A percentile compares a stretch with the other conserved stretches of the same genome.
Conservation (phyloP, 1,140 invertebrate genomes). For the Galleria mellonella region DNA sequence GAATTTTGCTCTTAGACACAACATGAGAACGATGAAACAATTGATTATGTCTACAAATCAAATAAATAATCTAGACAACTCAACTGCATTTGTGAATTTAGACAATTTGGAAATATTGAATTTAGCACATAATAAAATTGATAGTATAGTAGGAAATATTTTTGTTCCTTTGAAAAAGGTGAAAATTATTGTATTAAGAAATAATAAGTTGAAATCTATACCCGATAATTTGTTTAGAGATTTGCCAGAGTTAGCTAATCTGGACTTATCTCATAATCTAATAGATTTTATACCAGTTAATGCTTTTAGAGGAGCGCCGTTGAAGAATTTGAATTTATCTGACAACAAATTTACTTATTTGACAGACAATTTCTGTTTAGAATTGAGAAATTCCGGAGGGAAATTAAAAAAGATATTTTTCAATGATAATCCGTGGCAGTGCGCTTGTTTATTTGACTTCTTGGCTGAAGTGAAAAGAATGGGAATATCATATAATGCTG, state of each 20-base stretch:
- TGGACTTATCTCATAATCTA: slow-evolving; percentile 45
- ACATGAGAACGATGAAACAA: slow-evolving; percentile 36
- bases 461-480: slow-evolving; percentile 41
- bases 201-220: slow-evolving; percentile 37
- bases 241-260: slow-evolving; percentile 25
- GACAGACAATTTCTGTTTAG: slow-evolving; percentile 47
- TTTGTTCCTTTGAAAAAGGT: slow-evolving; percentile 38
- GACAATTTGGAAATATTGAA: slow-evolving; percentile 33
- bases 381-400: slow-evolving; percentile 43
- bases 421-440: slow-evolving; percentile 62
- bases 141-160: slow-evolving; percentile 28
- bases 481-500: slow-evolving; percentile 34
- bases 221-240: slow-evolving; percentile 42
- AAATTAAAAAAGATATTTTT: slow-evolving; percentile 45
- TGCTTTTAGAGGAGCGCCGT: slow-evolving; percentile 32
- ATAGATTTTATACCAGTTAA: slow-evolving; percentile 37
- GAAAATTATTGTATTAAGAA: slow-evolving; percentile 31
- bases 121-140: slow-evolving; percentile 37
- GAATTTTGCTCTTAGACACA: slow-evolving; percentile 26
- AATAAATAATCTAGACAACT: slow-evolving; percentile 27
- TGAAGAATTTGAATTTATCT: slow-evolving; percentile 45
- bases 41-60: slow-evolving; percentile 37
- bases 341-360: slow-evolving; percentile 51
- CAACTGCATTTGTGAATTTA: slow-evolving; percentile 16
- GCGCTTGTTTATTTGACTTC: slow-evolving; percentile 41